A percentile compares a stretch with the other conserved stretches of the same genome.
phyloP scores from a whole-genome alignment of 1,140 invertebrate genomes.

The Episyrphus balteatus region DNA sequence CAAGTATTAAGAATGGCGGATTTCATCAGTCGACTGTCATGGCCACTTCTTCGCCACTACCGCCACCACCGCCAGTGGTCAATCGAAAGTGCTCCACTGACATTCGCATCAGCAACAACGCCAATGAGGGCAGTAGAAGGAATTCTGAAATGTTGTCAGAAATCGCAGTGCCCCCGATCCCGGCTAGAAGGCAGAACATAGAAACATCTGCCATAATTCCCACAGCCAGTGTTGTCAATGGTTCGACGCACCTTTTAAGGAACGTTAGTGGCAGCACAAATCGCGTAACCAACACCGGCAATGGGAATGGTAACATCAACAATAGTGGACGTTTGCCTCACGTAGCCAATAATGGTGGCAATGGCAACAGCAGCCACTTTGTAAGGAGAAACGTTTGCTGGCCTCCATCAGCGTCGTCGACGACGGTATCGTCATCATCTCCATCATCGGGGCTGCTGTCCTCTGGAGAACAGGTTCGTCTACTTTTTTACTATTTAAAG shows the following conservation, averaged over 20 bases:
- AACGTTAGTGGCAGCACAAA: neutral
- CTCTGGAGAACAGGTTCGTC: no score
- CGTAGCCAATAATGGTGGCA: neutral
- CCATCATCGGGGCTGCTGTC: conserved; percentile 10
- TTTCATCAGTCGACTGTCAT: no score
- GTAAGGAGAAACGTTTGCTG: neutral
- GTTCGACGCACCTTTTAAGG: conserved; percentile 4
- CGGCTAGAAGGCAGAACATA: no score
- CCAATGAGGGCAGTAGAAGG: conserved; percentile 7
- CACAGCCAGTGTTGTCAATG: neutral
- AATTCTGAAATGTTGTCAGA: conserved; percentile 3
- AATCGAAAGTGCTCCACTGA: neutral
- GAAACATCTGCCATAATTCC: neutral
- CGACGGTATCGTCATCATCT: conserved; percentile 14
- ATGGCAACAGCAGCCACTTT: neutral
- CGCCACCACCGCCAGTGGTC: neutral
- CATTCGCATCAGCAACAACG: conserved; percentile 23
- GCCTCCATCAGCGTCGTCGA: conserved; percentile 11
- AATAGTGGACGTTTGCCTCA: neutral
- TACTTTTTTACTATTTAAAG: no score
- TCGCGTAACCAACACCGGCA: neutral
- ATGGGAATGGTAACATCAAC: conserved; percentile 3
- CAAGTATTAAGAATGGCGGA: conserved; percentile 7
- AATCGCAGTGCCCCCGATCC: conserved; percentile 1
- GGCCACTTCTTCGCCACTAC: neutral